Evolutionary conservation across 92 coral and sea anemone species (phyloP), one percentile per base, ranked within the genome.

Genomic region (Phymanthus crucifer): DNA sequence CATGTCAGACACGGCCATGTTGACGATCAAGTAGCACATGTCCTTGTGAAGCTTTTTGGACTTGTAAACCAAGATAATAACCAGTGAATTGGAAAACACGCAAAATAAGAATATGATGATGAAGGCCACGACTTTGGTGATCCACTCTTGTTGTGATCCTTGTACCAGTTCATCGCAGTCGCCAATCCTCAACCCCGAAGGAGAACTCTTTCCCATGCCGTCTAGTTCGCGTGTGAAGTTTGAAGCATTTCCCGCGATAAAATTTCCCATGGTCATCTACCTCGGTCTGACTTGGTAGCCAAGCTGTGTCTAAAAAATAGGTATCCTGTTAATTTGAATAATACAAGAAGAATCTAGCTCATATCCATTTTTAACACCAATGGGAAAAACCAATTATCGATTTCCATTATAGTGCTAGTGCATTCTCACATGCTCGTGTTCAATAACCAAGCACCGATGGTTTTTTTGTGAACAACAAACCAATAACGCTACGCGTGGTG

Each of bases 1-100:
- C 47, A 76, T 76, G 48, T 76, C 80, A 16, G 80, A 40, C 31
- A 76, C 47, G 16, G 80, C 80, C 48, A 34, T 76, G 71, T 76
- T 76, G 12, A 38, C 80, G 70, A 76, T 76, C 18, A 76, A 26
- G 70, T 52, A 76, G 26, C 80, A 56, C 80, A 76, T 76, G 26
- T 76, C 70, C 50, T 76, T 76, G 54, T 76, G 80, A 17, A 76
- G 80, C n/a, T 54, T 31, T 52, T 76, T 76, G 69, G 70, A 4
- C 64, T 38, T 76, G 40, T n/a, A 57, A 1, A 76, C 70, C 26
- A 76, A 69, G 18, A 32, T 11, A 36, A 76, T 57, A 36, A 76
- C 80, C 18, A 76, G 2, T 4, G 70, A 54, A 43, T 76, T 76
- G 3, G 14, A 34, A 34, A 43, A n/a, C 33, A 57, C 54, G 19